Base-by-base conservation (phyloP, 2,113 vertebrate genomes). In the Pituophis catenifer region DNA sequence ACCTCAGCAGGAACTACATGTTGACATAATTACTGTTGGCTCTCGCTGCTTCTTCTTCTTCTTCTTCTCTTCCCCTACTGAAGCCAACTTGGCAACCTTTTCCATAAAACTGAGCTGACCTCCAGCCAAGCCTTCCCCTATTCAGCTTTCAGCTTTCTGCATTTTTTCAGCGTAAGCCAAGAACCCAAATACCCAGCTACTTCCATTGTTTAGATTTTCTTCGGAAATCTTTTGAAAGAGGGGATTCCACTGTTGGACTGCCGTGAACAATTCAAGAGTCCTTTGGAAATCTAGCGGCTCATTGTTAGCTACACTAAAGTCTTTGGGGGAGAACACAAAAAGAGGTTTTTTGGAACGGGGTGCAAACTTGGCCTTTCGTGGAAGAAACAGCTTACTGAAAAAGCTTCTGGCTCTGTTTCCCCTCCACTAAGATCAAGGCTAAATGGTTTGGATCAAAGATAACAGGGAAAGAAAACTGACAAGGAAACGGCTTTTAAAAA, bases 1-100 rank as follows among this genome's bases (percentile, higher is more conserved):
- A 90, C 17, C 95, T 93, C 95, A 96, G 96, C 96, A 96, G 96
- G 86, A 98, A 98, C 96, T 97, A 97, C 97, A 97, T 98, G 98
- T 98, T 98, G 98, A 98, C 97, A 98, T 98, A 98, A 98, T 98
- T 97, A 98, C 97, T 88, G 93, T 96, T 98, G 97, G 98, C 97
- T 97, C 96, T 24, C 38, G 38, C 38, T 3, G 44, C 92, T 70
- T 44, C 70, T 38, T 8, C n/a, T 75, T 17, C 12, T 70, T 70
- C 62, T 70, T 59, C 23, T 87, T 90, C 48, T 50, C 48, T 50
- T 50, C 1, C 93, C 91, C 91, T 58, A 94, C 97, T 94, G 92
- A 90, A 96, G 98, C 98, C 98, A 98, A 98, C 86, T 97, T 98
- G 98, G 97, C 98, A 48, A 89, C 50, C 90, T 94, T 94, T 94